phyloP scores from a whole-genome alignment of 35 echinoderm and acorn worm genomes.

The Patiria miniata region DNA sequence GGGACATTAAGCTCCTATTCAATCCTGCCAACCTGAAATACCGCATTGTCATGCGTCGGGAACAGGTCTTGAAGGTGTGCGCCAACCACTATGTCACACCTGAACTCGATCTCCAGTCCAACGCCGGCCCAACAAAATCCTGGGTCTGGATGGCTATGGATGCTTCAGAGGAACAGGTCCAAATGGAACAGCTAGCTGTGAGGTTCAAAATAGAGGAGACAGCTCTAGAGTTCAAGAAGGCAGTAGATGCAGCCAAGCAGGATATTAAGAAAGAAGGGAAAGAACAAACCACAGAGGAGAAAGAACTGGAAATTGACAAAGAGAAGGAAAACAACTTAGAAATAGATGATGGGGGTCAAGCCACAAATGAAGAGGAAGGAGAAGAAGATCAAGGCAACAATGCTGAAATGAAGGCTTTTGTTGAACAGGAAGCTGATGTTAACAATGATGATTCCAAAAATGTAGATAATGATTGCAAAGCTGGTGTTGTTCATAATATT shows the following conservation, averaged over 20 bases:
- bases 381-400: too few relatives aligned
- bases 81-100: constrained; percentile 80
- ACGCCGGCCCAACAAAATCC: constrained; percentile 65
- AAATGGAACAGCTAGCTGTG: constrained; percentile 81
- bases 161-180: constrained; percentile 55
- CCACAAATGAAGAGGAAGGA: too few relatives aligned
- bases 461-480: too few relatives aligned
- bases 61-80: constrained; percentile 78
- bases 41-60: constrained; percentile 85
- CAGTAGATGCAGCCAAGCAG: constrained; percentile 57
- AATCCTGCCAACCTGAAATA: constrained; percentile 35
- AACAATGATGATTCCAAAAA: too few relatives aligned
- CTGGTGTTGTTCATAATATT: too few relatives aligned
- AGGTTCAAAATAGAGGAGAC: constrained; percentile 77
- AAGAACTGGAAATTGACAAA: too few relatives aligned
- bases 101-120: constrained; percentile 62
- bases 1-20: constrained; percentile 80
- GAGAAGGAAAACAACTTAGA: too few relatives aligned
- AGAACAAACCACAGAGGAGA: too few relatives aligned
- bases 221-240: constrained; percentile 67
- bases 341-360: too few relatives aligned
- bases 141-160: constrained; percentile 96
- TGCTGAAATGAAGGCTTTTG: too few relatives aligned
- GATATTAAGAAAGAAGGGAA: background rate
- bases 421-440: too few relatives aligned